phyloP scores from a whole-genome alignment of 2,888 invertebrate species.

The Chaitophorus viminalis region DNA sequence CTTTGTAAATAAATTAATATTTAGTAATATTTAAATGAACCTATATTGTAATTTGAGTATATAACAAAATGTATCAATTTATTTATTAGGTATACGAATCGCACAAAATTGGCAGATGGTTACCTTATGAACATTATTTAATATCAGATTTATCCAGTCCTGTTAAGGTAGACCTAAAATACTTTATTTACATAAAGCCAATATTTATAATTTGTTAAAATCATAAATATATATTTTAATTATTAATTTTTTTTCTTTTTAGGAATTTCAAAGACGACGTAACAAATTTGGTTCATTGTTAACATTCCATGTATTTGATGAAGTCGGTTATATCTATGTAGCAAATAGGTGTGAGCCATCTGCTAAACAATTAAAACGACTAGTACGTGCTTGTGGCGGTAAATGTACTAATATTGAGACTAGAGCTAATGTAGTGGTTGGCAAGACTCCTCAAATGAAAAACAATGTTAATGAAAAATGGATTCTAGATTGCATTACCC shows the following conservation, averaged over 20 bases:
- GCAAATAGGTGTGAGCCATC: constrained; percentile 70
- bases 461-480: constrained; percentile 69
- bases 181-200: not conserved
- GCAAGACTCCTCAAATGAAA: constrained; percentile 65
- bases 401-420: constrained; percentile 68
- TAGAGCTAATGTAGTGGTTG: constrained; percentile 72
- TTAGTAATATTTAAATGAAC: no score
- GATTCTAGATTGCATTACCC: constrained; percentile 73
- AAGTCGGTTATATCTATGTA: constrained; percentile 72
- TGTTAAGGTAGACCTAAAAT: constrained; percentile 31
- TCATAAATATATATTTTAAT: not conserved
- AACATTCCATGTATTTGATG: constrained; percentile 73
- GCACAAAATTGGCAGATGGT: constrained; percentile 26
- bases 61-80: not conserved
- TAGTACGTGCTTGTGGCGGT: constrained; percentile 73
- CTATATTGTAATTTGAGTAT: not conserved
- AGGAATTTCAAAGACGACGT: constrained; percentile 74
- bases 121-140: constrained; percentile 36
- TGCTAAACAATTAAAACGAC: constrained; percentile 71
- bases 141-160: constrained; percentile 32
- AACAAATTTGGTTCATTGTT: constrained; percentile 73
- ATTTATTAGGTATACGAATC: constrained; percentile 31
- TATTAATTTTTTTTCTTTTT: constrained; percentile 63
- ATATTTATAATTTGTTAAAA: not conserved
- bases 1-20: no score